Percentiles rank a stretch among this genome's conserved stretches.
Conservation (phyloP, 1,140 invertebrate genomes). For the Ostrea denselamellosa region DNA sequence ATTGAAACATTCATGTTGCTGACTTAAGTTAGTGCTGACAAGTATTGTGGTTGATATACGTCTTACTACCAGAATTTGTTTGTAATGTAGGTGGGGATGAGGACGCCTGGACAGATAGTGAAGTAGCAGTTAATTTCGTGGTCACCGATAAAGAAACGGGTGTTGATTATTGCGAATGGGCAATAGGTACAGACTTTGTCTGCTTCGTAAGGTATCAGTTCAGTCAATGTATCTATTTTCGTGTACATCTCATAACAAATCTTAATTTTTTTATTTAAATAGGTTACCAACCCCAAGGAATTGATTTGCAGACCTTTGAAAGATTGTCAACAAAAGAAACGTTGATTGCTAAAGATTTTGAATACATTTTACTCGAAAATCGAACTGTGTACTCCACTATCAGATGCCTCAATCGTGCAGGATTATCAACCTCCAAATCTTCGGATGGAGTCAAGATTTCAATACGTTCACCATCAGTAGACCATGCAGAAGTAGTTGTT, state of each 20-base stretch:
- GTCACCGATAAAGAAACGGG: conserved; percentile 58
- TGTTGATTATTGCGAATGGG: conserved; percentile 60
- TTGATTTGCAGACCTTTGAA: conserved; percentile 35
- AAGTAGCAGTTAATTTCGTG: conserved; percentile 53
- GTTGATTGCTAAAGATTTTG: not conserved
- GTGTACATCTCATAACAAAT: no score
- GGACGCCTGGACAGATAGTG: conserved; percentile 47
- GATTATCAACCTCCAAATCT: conserved; percentile 41
- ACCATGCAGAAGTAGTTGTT: conserved; percentile 29
- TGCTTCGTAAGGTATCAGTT: not conserved
- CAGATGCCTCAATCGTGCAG: conserved; percentile 58
- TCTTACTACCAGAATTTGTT: not conserved
- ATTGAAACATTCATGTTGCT: not conserved
- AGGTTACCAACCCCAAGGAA: conserved; percentile 38
- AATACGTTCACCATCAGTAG: not conserved
- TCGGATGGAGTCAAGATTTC: conserved; percentile 58
- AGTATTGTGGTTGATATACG: no score
- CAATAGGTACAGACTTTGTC: conserved; percentile 49
- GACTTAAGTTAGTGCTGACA: not conserved
- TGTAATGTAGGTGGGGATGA: conserved; percentile 46
- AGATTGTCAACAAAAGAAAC: not conserved
- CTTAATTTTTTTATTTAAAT: not conserved
- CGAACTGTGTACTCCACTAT: conserved; percentile 49
- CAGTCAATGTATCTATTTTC: not conserved
- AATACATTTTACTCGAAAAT: not conserved